phyloP scores from a whole-genome alignment of 1,140 invertebrate species.

The Cephus cinctus region DNA sequence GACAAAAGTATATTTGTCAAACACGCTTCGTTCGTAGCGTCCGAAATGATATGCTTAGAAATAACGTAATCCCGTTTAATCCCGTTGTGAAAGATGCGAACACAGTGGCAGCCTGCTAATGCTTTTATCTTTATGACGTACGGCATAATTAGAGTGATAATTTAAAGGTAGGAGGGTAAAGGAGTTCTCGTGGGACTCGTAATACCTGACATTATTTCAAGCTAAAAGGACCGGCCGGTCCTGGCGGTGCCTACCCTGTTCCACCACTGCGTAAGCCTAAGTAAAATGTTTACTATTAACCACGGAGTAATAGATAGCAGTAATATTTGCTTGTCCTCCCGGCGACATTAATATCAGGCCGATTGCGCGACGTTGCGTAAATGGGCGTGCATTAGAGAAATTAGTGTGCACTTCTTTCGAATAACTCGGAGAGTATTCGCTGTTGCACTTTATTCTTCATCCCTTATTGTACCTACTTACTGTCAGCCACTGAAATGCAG shows the following conservation, averaged over 20 bases:
- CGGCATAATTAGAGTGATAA: conserved; percentile 48
- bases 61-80: not conserved
- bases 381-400: not conserved
- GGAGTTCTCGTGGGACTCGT: conserved; percentile 29
- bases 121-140: conserved; percentile 29
- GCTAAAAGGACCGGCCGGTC: conserved; percentile 28
- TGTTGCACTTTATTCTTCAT: no score
- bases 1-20: no score
- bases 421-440: no score
- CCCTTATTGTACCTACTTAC: no score
- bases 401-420: no score
- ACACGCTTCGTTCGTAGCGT: no score
- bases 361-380: not conserved
- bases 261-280: conserved; percentile 31
- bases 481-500: no score
- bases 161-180: conserved; percentile 26
- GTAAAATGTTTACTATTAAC: conserved; percentile 34
- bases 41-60: no score
- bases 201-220: conserved; percentile 44
- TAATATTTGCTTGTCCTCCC: not conserved
- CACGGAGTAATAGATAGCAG: not conserved
- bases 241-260: conserved; percentile 19
- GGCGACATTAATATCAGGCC: not conserved
- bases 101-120: not conserved
- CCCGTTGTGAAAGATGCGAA: not conserved